Evolutionary conservation across 1,140 invertebrate species (phyloP).

Genomic region (Plectrocnemia conspersa): DNA sequence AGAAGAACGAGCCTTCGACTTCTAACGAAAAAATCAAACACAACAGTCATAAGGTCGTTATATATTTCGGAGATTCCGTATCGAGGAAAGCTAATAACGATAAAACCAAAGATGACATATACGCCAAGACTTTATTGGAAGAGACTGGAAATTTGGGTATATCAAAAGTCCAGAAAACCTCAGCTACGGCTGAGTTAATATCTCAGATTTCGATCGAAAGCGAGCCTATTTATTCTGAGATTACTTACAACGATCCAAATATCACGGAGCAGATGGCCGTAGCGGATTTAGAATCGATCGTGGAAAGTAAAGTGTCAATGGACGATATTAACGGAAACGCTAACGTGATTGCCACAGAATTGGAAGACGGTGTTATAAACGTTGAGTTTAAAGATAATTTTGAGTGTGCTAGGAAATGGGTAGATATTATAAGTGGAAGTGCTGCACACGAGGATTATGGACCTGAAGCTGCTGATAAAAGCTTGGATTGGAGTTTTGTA

Average conservation of each 20-base stretch:
- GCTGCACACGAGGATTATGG: conserved; percentile 45
- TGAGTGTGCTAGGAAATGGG: conserved; percentile 55
- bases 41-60: conserved; percentile 61
- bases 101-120: conserved; percentile 47
- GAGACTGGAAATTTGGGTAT: conserved; percentile 42
- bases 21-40: conserved; percentile 17
- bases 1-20: conserved; percentile 24
- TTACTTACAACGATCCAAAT: conserved; percentile 40
- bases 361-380: conserved; percentile 57
- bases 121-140: conserved; percentile 44
- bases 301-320: conserved; percentile 36
- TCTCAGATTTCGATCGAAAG: conserved; percentile 45
- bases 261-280: conserved; percentile 43
- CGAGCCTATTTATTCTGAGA: conserved; percentile 49
- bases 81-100: conserved; percentile 40
- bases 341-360: conserved; percentile 36
- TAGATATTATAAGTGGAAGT: conserved; percentile 52
- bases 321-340: conserved; percentile 37
- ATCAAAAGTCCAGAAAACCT: conserved; percentile 42
- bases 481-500: conserved; percentile 66
- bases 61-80: conserved; percentile 65
- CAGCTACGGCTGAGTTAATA: conserved; percentile 42
- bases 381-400: conserved; percentile 62
- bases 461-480: conserved; percentile 50
- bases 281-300: conserved; percentile 37